These are phyloP conservation scores for Synergus umbraculus DNA, from an alignment of 2,888 invertebrate species.

Conservation along the genomic window DNA sequence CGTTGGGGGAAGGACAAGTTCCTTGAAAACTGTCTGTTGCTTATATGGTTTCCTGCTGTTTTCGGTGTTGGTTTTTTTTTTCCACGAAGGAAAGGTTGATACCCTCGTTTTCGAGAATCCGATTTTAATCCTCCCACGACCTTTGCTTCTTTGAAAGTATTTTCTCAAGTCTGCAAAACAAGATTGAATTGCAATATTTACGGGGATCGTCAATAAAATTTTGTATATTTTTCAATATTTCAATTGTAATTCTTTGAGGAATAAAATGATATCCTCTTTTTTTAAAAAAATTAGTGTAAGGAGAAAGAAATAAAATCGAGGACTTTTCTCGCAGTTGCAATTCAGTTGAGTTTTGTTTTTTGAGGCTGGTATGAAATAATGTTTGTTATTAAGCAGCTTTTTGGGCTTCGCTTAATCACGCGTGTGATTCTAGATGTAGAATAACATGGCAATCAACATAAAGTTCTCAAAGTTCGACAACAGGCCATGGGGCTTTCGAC, in stretches of 20 bases:
- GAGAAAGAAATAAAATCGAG: too few relatives aligned
- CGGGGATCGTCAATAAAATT: neutral
- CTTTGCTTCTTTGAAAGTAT: neutral
- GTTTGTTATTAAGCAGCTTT: neutral
- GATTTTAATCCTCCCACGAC: neutral
- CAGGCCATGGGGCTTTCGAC: constrained; percentile 88
- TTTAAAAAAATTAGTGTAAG: too few relatives aligned
- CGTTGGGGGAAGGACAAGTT: neutral
- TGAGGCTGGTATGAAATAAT: neutral
- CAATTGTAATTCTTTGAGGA: too few relatives aligned
- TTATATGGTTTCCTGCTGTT: neutral
- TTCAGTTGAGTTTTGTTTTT: neutral
- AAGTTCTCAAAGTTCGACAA: constrained; percentile 82
- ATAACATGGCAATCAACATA: constrained; percentile 83
- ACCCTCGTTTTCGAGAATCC: neutral
- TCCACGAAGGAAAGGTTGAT: neutral
- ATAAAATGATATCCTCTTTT: too few relatives aligned
- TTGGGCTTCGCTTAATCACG: constrained; percentile 42
- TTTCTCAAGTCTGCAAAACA: neutral
- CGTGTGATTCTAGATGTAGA: constrained; percentile 70
- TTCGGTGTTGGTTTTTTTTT: neutral
- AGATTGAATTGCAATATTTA: neutral
- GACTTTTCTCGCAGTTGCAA: neutral
- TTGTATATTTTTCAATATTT: too few relatives aligned
- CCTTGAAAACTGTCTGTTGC: neutral